Evolutionary conservation across 2,888 invertebrate genomes (phyloP), one percentile per base, ranked within the genome.

Genomic region (Drosophila sordidula): DNA sequence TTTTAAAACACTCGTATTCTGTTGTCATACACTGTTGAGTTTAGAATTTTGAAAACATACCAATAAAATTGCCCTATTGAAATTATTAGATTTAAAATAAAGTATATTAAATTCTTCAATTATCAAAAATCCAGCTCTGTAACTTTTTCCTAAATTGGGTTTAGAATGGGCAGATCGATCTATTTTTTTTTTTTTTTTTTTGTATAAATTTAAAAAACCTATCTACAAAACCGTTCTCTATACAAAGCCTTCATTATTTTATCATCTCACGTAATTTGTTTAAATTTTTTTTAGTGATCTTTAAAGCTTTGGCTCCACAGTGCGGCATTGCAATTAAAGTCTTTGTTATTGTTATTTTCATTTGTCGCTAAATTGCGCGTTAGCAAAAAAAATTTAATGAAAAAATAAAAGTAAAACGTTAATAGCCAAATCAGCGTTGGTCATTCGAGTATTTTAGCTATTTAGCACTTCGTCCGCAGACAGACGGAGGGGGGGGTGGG

Each of bases 391-490:
- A 57, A 34, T 11, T 11, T 11, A 41, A 41, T 39, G 44, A 39
- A 44, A 26, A n/a, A 4, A 9, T 9, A 41, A 59, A 29, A 50
- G 32, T 22, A 54, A 49, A 58, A 39, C 25, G n/a, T 57, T 70
- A 70, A 87, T 78, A 61, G 71, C 65, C 59, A 55, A 63, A 71
- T 71, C 78, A 62, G 61, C 47, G 26, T 49, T 38, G 49, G 36
- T 47, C 55, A 62, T 62, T 68, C 50, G 39, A 59, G 38, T 47
- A 63, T 78, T 80, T 58, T 11, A 64, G 67, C 66, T 52, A 52
- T 64, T 85, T 88, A 88, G 80, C 86, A 77, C 86, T 71, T 74
- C 61, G 42, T 34, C 41, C 34, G 29, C 42, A 65, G 39, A 22
- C 18, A 36, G 26, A 18, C 34, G 16, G 6, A 69, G 36, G 18